Conservation (phyloP, 2,113 vertebrate genomes). For the Peromyscus maniculatus region DNA sequence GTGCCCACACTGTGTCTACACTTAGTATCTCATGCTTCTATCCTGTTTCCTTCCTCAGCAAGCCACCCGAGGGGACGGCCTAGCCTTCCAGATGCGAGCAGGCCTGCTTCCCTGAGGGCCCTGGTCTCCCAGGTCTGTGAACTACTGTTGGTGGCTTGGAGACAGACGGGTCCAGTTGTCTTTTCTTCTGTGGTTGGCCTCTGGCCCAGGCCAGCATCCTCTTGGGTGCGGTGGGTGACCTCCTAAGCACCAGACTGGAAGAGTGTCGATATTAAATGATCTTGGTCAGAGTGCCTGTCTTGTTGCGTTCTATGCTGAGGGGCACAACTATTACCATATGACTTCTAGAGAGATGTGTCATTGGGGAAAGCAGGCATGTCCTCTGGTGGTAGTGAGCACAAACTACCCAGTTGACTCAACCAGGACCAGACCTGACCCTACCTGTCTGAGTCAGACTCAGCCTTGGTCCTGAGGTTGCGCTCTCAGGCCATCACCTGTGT, state of each 20-base stretch:
- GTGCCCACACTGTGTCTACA: neutral
- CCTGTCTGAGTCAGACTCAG: neutral
- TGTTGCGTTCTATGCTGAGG: neutral
- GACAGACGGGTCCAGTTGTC: neutral
- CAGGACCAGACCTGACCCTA: too few relatives aligned
- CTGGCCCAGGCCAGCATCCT: neutral
- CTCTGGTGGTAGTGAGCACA: neutral
- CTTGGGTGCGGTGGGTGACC: neutral
- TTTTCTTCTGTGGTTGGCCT: neutral
- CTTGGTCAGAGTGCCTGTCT: neutral
- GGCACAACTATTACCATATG: accelerated
- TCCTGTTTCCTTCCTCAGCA: constrained; percentile 87
- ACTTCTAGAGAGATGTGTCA: neutral
- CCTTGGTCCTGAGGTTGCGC: neutral
- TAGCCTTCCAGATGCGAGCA: constrained; percentile 93
- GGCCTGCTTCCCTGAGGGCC: constrained; percentile 87
- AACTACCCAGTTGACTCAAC: neutral
- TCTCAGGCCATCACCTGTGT: neutral
- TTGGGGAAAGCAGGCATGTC: neutral
- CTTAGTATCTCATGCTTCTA: neutral
- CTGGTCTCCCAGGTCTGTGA: neutral
- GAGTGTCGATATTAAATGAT: constrained; percentile 66
- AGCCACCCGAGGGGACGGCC: constrained; percentile 93
- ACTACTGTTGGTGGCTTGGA: accelerated
- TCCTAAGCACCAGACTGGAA: neutral